These are phyloP conservation scores for Theropithecus gelada DNA, from an alignment of 2,113 vertebrate species.

Conservation along the genomic window DNA sequence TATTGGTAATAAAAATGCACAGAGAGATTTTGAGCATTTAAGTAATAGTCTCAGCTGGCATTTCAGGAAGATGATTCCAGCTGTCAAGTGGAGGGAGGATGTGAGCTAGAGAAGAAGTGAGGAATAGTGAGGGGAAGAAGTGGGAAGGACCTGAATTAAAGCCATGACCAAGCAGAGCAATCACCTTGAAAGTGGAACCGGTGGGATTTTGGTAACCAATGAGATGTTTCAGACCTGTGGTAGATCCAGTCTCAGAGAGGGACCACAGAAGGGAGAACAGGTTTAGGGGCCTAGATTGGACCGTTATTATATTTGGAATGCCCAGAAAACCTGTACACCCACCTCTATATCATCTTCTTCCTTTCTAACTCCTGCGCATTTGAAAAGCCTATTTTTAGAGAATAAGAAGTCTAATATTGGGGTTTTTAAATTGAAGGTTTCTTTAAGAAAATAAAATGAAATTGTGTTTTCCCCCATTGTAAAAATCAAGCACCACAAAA, in stretches of 20 bases:
- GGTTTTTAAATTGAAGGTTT: background rate
- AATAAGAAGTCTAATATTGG: background rate
- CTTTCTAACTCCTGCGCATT: background rate
- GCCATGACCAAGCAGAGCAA: background rate
- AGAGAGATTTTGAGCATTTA: background rate
- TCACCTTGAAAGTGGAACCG: background rate
- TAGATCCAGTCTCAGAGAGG: background rate
- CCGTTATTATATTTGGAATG: background rate
- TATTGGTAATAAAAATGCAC: background rate
- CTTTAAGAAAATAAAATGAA: conserved; percentile 2
- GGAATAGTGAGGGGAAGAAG: background rate
- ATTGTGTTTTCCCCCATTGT: background rate
- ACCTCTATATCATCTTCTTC: background rate
- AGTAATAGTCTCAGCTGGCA: background rate
- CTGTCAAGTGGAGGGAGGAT: background rate
- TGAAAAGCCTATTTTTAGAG: background rate
- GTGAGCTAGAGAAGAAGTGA: background rate
- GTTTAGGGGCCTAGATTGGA: background rate
- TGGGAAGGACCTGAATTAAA: background rate
- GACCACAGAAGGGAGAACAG: background rate
- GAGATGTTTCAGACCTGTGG: background rate
- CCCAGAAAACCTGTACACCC: background rate
- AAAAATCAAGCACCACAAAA: conserved; percentile 1
- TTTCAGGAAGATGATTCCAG: background rate
- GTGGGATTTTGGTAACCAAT: background rate